A percentile compares a stretch with the other conserved stretches of the same genome.
Evolutionary conservation across 2,113 vertebrate species (phyloP).

Genomic region (Abramis brama): DNA sequence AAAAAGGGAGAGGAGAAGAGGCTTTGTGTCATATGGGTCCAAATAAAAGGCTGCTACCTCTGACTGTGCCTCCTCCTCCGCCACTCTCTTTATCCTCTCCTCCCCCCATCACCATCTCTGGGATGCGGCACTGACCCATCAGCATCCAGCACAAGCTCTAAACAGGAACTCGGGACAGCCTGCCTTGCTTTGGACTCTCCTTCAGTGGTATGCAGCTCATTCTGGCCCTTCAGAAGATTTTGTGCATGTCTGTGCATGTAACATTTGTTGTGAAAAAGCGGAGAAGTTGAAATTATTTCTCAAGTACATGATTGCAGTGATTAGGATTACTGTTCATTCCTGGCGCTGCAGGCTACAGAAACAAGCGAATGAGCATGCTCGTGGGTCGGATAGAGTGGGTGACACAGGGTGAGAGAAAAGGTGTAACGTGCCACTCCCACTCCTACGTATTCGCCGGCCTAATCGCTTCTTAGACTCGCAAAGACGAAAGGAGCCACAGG

Average conservation of each 20-base stretch:
- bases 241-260: slow-evolving; percentile 21
- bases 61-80: slow-evolving; percentile 18
- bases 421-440: slow-evolving; percentile 39
- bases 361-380: neutral
- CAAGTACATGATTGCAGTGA: slow-evolving; percentile 31
- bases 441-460: slow-evolving; percentile 42
- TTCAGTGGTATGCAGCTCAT: slow-evolving; percentile 14
- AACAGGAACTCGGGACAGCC: slow-evolving; percentile 13
- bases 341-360: neutral
- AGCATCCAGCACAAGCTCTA: slow-evolving; percentile 2
- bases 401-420: slow-evolving; percentile 17
- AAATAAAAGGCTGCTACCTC: slow-evolving; percentile 49
- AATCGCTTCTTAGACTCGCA: slow-evolving; percentile 28
- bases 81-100: slow-evolving; percentile 16
- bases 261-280: neutral
- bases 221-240: neutral
- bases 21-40: slow-evolving; percentile 53
- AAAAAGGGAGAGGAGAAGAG: slow-evolving; percentile 34
- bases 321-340: slow-evolving; percentile 21
- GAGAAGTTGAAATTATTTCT: slow-evolving; percentile 29
- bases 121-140: slow-evolving; percentile 27
- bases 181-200: slow-evolving; percentile 8
- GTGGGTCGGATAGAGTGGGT: neutral
- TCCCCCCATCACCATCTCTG: slow-evolving; percentile 32
- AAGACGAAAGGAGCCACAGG: slow-evolving; percentile 47